A percentile compares a stretch with the other conserved stretches of the same genome.
Evolutionary conservation across 1,140 invertebrate species (phyloP).

Genomic region (Agrilus planipennis): DNA sequence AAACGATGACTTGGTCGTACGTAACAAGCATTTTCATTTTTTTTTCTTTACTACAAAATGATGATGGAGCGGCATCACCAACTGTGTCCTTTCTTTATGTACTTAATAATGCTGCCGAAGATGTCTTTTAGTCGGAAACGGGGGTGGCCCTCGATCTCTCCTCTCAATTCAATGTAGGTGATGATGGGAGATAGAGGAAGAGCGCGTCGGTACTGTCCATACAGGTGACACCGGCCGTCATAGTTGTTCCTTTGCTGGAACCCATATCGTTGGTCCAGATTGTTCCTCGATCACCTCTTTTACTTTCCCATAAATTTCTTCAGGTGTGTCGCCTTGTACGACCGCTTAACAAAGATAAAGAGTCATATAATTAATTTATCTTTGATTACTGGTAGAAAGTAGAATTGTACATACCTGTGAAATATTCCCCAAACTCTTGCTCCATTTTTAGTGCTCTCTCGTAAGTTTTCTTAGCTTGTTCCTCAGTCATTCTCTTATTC

Average conservation of each 20-base stretch:
- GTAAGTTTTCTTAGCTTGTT: conserved; percentile 93
- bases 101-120: too few relatives aligned
- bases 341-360: conserved; percentile 59
- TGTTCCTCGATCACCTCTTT: conserved; percentile 92
- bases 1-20: conserved; percentile 6
- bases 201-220: conserved; percentile 44
- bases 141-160: too few relatives aligned
- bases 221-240: conserved; percentile 56
- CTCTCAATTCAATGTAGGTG: conserved; percentile 33
- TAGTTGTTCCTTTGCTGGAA: conserved; percentile 85
- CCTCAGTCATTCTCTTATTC: conserved; percentile 97
- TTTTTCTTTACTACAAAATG: background rate
- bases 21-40: background rate
- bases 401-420: conserved; percentile 63
- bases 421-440: conserved; percentile 98
- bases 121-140: too few relatives aligned
- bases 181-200: too few relatives aligned
- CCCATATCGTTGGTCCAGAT: conserved; percentile 93
- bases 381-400: background rate
- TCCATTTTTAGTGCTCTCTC: conserved; percentile 94
- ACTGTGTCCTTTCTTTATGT: too few relatives aligned
- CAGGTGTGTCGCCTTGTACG: conserved; percentile 92
- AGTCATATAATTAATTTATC: background rate
- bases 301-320: conserved; percentile 92
- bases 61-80: background rate